Evolutionary conservation across 2,888 invertebrate genomes (phyloP).

Genomic region (Leptinotarsa juncta): DNA sequence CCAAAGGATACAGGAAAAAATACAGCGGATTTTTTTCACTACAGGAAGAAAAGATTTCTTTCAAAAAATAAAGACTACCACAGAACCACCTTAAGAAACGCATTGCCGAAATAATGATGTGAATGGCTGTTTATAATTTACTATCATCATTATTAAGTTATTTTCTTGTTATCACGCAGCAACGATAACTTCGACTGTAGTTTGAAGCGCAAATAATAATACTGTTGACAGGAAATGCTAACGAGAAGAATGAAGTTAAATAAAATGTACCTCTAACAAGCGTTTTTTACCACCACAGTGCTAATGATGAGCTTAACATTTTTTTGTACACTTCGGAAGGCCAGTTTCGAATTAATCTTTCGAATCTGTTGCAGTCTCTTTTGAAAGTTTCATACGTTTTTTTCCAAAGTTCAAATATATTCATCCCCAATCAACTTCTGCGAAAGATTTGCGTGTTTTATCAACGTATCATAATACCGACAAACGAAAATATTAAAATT

Average conservation of each 20-base stretch:
- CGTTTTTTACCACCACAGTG: not conserved
- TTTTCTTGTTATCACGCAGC: not conserved
- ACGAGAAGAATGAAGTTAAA: not conserved
- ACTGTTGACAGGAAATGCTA: constrained; percentile 9
- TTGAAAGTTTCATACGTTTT: too few relatives aligned
- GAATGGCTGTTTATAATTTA: not conserved
- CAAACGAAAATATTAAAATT: constrained; percentile 1
- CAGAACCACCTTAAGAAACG: not conserved
- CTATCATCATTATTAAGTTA: constrained; percentile 1
- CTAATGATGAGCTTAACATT: not conserved
- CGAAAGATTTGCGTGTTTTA: too few relatives aligned
- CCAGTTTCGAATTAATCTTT: not conserved
- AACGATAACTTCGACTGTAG: constrained; percentile 3
- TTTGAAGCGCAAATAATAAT: not conserved
- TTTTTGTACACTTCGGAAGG: not conserved
- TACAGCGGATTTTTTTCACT: not conserved
- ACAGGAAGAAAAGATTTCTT: not conserved
- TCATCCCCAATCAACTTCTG: too few relatives aligned
- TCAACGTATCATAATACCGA: not conserved
- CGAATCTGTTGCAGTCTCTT: not conserved
- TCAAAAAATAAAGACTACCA: not conserved
- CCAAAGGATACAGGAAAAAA: too few relatives aligned
- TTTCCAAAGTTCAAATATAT: too few relatives aligned
- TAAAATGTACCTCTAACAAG: not conserved
- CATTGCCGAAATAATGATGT: not conserved